These are phyloP conservation scores for Ornithoptera priamus DNA, from an alignment of 2,888 invertebrate species.

Conservation along the genomic window DNA sequence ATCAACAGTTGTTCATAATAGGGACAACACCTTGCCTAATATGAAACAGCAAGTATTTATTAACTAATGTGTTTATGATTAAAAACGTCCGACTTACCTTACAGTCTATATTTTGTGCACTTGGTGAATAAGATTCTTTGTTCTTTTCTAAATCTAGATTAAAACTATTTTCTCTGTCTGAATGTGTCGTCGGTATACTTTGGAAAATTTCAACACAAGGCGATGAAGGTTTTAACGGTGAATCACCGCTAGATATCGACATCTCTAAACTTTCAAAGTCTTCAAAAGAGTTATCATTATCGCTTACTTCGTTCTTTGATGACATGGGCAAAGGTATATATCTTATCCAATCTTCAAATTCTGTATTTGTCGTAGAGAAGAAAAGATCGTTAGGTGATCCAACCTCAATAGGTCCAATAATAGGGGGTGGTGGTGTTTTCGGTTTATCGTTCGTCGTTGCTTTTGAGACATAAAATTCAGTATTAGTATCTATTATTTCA, in stretches of 20 bases:
- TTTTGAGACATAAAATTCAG: slow-evolving; percentile 24
- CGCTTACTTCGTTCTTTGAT: neutral
- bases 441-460: slow-evolving; percentile 31
- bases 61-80: too few relatives aligned
- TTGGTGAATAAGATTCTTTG: neutral
- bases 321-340: neutral
- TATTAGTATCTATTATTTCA: neutral
- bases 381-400: neutral
- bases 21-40: too few relatives aligned
- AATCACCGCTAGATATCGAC: neutral
- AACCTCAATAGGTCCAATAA: slow-evolving; percentile 4
- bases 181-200: neutral
- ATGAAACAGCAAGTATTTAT: too few relatives aligned
- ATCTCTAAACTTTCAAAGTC: neutral
- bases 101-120: neutral
- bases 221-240: neutral
- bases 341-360: neutral
- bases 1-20: too few relatives aligned
- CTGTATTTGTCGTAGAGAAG: neutral
- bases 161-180: neutral
- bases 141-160: neutral
- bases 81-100: neutral
- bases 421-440: neutral
- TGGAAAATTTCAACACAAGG: neutral
- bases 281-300: neutral